Percentiles rank a stretch among this genome's conserved stretches.
phyloP scores from a whole-genome alignment of 2,113 vertebrate species.

The Montifringilla adamsi region DNA sequence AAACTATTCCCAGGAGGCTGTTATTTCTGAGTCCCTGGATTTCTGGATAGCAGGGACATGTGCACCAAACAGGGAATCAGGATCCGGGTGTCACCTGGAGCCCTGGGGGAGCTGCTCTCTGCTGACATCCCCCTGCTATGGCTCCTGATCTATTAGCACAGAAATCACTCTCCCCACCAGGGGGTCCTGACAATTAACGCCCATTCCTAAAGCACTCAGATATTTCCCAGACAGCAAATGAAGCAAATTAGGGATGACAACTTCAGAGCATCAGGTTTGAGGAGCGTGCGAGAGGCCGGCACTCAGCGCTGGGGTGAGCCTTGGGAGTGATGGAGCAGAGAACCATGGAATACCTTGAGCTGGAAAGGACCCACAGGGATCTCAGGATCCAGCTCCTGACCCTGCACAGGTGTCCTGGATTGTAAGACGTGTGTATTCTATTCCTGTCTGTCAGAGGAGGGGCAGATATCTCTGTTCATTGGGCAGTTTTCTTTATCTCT shows the following conservation, averaged over 20 bases:
- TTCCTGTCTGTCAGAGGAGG: too few relatives aligned
- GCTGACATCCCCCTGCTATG: neutral
- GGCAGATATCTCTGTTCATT: too few relatives aligned
- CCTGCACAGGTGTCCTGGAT: neutral
- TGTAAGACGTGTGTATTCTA: too few relatives aligned
- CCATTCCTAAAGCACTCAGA: neutral
- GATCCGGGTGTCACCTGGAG: accelerated
- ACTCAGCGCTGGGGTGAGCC: accelerated
- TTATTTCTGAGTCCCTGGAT: neutral
- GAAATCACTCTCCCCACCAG: neutral
- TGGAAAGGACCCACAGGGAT: neutral
- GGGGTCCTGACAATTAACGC: neutral
- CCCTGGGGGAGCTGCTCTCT: neutral
- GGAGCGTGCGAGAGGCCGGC: accelerated
- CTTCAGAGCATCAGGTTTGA: neutral
- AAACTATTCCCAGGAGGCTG: neutral
- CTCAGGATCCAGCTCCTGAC: neutral
- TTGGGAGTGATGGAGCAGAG: neutral
- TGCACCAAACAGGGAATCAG: neutral
- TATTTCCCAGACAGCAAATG: neutral
- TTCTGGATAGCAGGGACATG: neutral
- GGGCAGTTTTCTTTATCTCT: too few relatives aligned
- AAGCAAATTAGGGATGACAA: neutral
- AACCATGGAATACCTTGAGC: neutral
- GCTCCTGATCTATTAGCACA: neutral